phyloP scores from a whole-genome alignment of 2,888 invertebrate species.

The Chrysolina americana region DNA sequence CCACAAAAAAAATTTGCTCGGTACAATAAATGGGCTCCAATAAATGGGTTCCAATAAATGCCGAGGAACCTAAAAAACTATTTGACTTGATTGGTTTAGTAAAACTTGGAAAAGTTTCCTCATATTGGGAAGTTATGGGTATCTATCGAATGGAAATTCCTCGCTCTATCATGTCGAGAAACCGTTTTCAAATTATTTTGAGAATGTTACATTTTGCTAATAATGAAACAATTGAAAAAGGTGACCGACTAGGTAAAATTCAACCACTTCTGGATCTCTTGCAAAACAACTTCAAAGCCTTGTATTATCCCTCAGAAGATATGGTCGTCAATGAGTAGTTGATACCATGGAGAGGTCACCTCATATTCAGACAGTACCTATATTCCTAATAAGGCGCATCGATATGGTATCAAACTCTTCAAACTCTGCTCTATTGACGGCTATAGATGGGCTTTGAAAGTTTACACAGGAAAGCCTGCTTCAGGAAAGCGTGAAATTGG shows the following conservation, averaged over 20 bases:
- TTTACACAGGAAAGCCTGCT: slow-evolving; percentile 35
- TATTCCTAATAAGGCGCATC: too few relatives aligned
- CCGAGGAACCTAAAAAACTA: background rate
- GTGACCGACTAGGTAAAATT: background rate
- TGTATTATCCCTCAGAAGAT: too few relatives aligned
- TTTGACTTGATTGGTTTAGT: background rate
- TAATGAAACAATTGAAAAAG: background rate
- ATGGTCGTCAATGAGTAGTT: too few relatives aligned
- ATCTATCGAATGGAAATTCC: background rate
- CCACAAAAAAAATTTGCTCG: too few relatives aligned
- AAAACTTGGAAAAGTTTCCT: background rate
- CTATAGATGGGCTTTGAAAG: background rate
- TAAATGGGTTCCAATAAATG: too few relatives aligned
- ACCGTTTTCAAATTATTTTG: background rate
- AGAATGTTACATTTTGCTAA: background rate
- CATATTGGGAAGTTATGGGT: background rate
- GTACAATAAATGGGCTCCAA: too few relatives aligned
- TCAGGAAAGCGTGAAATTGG: slow-evolving; percentile 29
- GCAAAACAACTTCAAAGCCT: too few relatives aligned
- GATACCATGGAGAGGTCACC: too few relatives aligned
- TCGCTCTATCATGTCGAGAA: background rate
- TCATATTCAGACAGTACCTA: too few relatives aligned
- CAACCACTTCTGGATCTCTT: background rate
- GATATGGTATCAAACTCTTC: too few relatives aligned
- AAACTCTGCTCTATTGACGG: too few relatives aligned